Base-by-base conservation (phyloP, 2,888 invertebrate genomes). In the Rhamphomyia laevipes region DNA sequence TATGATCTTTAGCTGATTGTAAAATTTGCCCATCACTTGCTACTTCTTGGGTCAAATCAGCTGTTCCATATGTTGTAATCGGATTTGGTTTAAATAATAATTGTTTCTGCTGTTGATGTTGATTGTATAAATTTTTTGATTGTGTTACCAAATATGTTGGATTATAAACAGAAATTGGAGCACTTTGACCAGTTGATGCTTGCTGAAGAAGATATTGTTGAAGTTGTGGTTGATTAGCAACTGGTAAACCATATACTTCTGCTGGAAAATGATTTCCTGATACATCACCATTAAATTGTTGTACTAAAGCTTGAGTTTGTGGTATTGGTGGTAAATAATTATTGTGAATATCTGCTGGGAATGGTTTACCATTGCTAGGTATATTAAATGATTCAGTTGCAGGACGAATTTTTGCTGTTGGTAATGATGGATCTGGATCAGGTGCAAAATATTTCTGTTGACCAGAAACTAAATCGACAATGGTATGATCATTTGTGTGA, bases 11-110 rank as follows among this genome's bases (percentile, higher is more conserved):
- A 43, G 65, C 64, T 4, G 67, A 64, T 51, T 68, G 65, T 33
- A 66, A 51, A 18, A 71, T 66, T 55, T 71, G 71, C 0, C 71
- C 70, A 49, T 66, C 62, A 51, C 68, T 68, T 33, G 69, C 67
- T 10, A 67, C 65, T 51, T 70, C 62, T 49, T 67, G 66, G 7
- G 66, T 67, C 12, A 66, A 55, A 51, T 69, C 69, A 2, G 63
- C 62, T 42, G 63, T 63, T 2, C 61, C 61, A 45, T 66, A 66
- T 2, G 61, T 23, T 46, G 61, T 56, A 16, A 61, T 47, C 5
- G 70, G 71, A 38, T 73, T 73, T 11, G 76, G 72, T 60, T 77
- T 75, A 55, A 76, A 77, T 9, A n/a, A n/a, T 77, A 63, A 12
- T 69, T 44, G 45, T 21, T 45, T 45, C 15, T 55, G 52, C 52